Evolutionary conservation across 2,113 vertebrate genomes (phyloP), one percentile per base, ranked within the genome.

Genomic region (Gasterosteus nipponicus): DNA sequence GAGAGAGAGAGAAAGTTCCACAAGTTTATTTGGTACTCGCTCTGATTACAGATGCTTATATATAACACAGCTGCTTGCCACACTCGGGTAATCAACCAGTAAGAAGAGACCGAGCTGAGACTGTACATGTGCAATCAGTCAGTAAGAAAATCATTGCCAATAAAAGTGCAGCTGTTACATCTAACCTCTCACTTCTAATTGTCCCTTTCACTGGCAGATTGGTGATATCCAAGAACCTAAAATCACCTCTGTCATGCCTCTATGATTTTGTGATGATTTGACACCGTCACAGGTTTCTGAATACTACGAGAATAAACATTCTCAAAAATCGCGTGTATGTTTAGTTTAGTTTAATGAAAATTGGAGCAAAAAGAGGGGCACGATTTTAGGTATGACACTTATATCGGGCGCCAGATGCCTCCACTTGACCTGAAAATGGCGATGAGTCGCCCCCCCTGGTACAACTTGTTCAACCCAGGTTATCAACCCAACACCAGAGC

Each of bases 21-120:
- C 71, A 53, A 44, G 67, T 75, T 74, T 69, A 77, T 74, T 29
- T 26, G 12, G 14, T 38, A 12, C 26, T 44, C 49, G 10, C 18
- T 73, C 46, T 78, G 78, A 80, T 87, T 87, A 68, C 12, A 70
- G 46, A 66, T 60, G 77, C 51, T 63, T 42, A 41, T 54, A 56
- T 81, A 51, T 54, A 59, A 76, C 69, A 73, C 64, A 77, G 66
- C 69, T 74, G 65, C n/a, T 35, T 53, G 5, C 53, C 29, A 33
- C 12, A 69, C 35, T 70, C 31, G 63, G 26, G 16, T 75, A 76
- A 84, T 84, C 73, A 86, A 65, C 75, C 53, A 22, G 71, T 76
- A 71, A 74, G 60, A 75, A 61, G 54, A 72, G 71, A 76, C 73
- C 42, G 44, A 77, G 62, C 41, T 60, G 57, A 82, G 41, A 65